These are phyloP conservation scores for Origma solitaria DNA, from an alignment of 2,113 vertebrate genomes.

Conservation along the genomic window DNA sequence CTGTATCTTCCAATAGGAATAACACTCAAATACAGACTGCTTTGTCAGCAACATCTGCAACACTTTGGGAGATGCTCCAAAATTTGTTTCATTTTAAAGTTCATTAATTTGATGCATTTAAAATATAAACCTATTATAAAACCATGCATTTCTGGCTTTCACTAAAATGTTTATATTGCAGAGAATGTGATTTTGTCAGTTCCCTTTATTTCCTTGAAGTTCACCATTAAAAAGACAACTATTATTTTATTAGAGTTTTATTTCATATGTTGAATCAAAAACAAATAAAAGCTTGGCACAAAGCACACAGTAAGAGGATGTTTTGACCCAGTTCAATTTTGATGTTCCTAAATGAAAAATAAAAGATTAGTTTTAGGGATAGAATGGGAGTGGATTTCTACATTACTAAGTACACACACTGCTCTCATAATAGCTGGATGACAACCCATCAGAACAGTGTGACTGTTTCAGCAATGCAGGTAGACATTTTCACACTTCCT, in stretches of 20 bases:
- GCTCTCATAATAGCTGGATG: neutral
- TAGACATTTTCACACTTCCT: neutral
- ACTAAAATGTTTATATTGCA: neutral
- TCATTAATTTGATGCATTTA: neutral
- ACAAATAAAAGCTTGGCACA: neutral
- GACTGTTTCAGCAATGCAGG: neutral
- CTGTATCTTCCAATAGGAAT: neutral
- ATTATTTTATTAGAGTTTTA: neutral
- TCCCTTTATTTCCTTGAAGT: neutral
- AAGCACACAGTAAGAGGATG: neutral
- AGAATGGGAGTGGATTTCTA: neutral
- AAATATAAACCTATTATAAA: neutral
- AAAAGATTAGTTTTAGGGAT: neutral
- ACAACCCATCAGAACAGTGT: neutral
- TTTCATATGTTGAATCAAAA: neutral
- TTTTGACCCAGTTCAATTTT: neutral
- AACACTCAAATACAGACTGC: neutral
- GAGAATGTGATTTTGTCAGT: neutral
- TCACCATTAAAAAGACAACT: neutral
- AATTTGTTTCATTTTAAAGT: neutral
- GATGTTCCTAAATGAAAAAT: neutral
- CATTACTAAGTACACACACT: neutral
- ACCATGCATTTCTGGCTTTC: neutral
- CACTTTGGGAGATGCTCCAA: neutral
- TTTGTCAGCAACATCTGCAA: constrained; percentile 12